Base-by-base conservation (phyloP, 1,140 invertebrate genomes). In the Drosophila malerkotliana region DNA sequence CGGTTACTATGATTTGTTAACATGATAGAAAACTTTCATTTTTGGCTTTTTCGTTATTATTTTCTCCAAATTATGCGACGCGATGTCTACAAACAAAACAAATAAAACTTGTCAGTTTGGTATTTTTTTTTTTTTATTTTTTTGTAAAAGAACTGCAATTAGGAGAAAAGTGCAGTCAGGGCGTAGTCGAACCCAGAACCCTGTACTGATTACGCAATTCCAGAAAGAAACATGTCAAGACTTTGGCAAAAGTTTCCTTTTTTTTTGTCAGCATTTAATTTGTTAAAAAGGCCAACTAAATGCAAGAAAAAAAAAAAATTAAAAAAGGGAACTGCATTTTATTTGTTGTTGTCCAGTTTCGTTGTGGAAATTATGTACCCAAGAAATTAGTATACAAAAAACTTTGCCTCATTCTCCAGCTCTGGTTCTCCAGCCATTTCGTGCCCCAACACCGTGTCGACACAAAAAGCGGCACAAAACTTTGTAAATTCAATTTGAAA, bases 401-500 rank as follows among this genome's bases (percentile, higher is more conserved):
- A 90, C 80, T 89, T 89, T 90, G 9, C 15, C 41, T 18, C 18
- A 1, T 18, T 18, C 18, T 18, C 18, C 18, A 18, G 18, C 18
- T 18, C 18, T 18, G 18, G 18, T 18, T 18, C 1, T 18, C n/a
- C n/a, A n/a, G 18, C 18, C 18, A 18, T 18, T 18, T 18, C 18
- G 18, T 18, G 9, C 15, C 41, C 14, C 10, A 10, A 18, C 18
- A 18, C 12, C 34, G 10, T 44, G 41, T 10, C 18, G 18, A 9
- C 44, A 61, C 15, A 52, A 51, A 77, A 64, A 69, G 49, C 63
- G 60, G 55, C 61, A 71, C 69, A 73, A 77, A 73, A 81, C 53
- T 85, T 85, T 82, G 78, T 75, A 82, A 88, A 88, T 87, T 87
- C 82, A 87, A 87, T 87, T 87, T 88, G 82, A 87, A 82, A 87